Evolutionary conservation across 2,888 invertebrate genomes (phyloP).

Genomic region (Agonopterix heracliana): DNA sequence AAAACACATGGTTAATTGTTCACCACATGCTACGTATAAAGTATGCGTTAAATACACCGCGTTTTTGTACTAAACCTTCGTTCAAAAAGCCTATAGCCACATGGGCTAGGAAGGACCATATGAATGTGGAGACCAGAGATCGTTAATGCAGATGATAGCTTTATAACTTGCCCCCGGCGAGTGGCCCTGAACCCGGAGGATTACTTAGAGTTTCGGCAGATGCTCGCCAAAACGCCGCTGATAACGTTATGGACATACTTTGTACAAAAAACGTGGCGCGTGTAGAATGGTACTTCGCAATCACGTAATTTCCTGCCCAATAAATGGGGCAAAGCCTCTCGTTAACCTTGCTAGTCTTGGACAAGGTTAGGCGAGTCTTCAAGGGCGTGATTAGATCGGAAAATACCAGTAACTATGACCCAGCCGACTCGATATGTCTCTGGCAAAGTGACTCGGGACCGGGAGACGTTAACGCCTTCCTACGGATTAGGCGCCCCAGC

Average conservation of each 20-base stretch:
- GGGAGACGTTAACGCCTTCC: constrained; percentile 41
- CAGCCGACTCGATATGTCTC: background rate
- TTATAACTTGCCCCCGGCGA: constrained; percentile 36
- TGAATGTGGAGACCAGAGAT: constrained; percentile 7
- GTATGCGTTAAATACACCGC: constrained; percentile 27
- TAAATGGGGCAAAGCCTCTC: constrained; percentile 19
- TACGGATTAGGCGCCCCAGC: constrained; percentile 44
- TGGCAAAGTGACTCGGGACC: constrained; percentile 1
- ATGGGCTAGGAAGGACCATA: constrained; percentile 15
- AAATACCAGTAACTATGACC: background rate
- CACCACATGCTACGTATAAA: constrained; percentile 45
- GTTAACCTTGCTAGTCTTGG: constrained; percentile 13
- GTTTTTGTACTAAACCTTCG: constrained; percentile 30
- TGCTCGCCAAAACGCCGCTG: constrained; percentile 52
- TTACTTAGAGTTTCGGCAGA: constrained; percentile 61
- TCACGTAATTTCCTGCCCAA: constrained; percentile 16
- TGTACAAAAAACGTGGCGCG: constrained; percentile 13
- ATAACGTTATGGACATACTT: constrained; percentile 30
- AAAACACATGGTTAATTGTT: constrained; percentile 32
- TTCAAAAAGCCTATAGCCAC: constrained; percentile 26
- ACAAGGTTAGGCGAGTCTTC: background rate
- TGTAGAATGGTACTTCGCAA: constrained; percentile 8
- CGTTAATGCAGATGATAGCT: constrained; percentile 39
- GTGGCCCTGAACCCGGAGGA: constrained; percentile 56
- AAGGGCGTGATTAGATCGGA: background rate